Percentiles rank a stretch among this genome's conserved stretches.
phyloP scores from a whole-genome alignment of 2,113 vertebrate species.

The Microtus montanus region DNA sequence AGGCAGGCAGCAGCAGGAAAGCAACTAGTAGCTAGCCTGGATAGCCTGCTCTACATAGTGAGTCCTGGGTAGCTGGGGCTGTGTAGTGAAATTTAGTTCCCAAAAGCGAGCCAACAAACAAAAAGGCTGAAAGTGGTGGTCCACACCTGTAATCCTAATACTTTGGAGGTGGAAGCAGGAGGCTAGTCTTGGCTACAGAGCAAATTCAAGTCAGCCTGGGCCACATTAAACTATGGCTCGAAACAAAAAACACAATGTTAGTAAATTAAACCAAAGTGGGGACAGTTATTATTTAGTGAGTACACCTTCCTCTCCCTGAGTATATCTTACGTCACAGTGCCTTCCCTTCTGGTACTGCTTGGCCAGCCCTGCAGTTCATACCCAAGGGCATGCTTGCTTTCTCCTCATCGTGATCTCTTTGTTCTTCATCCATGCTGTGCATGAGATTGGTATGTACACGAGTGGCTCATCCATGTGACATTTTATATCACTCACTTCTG shows the following conservation, averaged over 20 bases:
- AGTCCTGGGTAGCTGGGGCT: background rate
- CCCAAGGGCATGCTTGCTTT: constrained; percentile 15
- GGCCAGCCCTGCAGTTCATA: background rate
- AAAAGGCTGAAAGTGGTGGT: background rate
- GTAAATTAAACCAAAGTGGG: background rate
- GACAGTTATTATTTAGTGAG: background rate
- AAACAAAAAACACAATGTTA: background rate
- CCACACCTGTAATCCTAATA: background rate
- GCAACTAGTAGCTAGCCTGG: background rate
- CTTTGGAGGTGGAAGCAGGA: background rate
- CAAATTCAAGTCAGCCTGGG: background rate
- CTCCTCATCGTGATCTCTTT: constrained; percentile 16
- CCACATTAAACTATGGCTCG: background rate
- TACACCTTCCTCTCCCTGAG: background rate
- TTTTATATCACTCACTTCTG: background rate
- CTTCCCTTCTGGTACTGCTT: background rate
- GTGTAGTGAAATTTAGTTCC: background rate
- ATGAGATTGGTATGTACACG: background rate
- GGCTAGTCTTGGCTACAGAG: background rate
- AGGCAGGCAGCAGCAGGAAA: background rate
- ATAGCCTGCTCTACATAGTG: background rate
- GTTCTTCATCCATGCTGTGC: constrained; percentile 5
- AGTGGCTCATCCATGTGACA: background rate
- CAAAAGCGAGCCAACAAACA: background rate
- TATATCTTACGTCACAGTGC: background rate